phyloP scores from a whole-genome alignment of 2,797 vertebrate species.

The Lacerta bilineata region DNA sequence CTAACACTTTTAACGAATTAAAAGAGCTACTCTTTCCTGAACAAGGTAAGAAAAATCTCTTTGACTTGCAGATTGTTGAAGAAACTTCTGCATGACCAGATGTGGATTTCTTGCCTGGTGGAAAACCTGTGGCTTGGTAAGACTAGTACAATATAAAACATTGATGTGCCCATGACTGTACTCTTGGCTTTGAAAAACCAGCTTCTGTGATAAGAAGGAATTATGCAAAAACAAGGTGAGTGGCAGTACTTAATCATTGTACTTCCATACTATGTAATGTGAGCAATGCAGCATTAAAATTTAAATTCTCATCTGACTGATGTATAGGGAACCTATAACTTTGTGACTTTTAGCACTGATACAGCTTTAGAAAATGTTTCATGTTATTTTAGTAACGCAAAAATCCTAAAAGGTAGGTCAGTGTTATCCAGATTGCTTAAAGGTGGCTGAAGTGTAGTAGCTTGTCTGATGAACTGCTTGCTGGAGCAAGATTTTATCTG shows the following conservation, averaged over 20 bases:
- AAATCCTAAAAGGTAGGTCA: background rate
- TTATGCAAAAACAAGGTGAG: background rate
- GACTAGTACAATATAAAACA: slow-evolving; percentile 60
- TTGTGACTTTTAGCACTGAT: background rate
- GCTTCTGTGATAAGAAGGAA: background rate
- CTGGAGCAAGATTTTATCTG: too few species aligned
- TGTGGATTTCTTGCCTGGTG: slow-evolving; percentile 92
- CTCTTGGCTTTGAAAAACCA: background rate
- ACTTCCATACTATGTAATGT: background rate
- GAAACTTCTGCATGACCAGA: slow-evolving; percentile 89
- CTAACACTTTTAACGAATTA: slow-evolving; percentile 90
- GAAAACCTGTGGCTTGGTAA: slow-evolving; percentile 97
- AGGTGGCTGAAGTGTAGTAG: background rate
- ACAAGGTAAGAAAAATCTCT: slow-evolving; percentile 97
- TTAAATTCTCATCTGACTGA: background rate
- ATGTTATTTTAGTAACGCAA: background rate
- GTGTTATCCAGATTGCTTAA: background rate
- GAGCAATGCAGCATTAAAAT: background rate
- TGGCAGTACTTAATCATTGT: background rate
- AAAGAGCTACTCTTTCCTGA: slow-evolving; percentile 82
- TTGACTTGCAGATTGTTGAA: slow-evolving; percentile 99
- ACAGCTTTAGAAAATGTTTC: background rate
- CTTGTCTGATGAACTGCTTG: background rate
- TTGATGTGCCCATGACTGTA: slow-evolving; percentile 1
- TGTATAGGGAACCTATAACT: background rate